phyloP scores from a whole-genome alignment of 1,140 invertebrate genomes.

The Zaprionus ghesquierei region DNA sequence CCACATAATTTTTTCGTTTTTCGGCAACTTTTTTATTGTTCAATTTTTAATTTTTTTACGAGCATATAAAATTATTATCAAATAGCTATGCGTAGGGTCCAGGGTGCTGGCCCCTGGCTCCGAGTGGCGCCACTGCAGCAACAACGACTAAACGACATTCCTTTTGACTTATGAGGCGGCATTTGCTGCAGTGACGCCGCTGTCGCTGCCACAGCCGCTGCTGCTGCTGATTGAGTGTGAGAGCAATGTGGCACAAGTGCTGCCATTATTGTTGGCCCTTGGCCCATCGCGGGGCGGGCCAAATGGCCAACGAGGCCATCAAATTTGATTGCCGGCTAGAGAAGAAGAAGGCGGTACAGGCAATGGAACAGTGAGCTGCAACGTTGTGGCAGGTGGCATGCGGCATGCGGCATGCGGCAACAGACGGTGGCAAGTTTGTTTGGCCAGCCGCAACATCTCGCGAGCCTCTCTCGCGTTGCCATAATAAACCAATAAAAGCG shows the following conservation, averaged over 20 bases:
- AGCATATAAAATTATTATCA: slow-evolving; percentile 74
- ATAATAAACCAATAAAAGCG: slow-evolving; percentile 78
- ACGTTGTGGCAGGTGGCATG: no score
- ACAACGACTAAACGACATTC: slow-evolving; percentile 57
- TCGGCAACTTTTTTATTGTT: slow-evolving; percentile 37
- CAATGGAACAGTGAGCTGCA: not conserved
- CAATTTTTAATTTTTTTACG: slow-evolving; percentile 75
- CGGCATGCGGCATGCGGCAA: slow-evolving; percentile 12
- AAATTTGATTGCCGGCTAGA: slow-evolving; percentile 67
- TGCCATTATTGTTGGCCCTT: slow-evolving; percentile 52
- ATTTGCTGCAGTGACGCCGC: slow-evolving; percentile 34
- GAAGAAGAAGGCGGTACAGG: slow-evolving; percentile 5
- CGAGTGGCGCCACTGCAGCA: slow-evolving; percentile 55
- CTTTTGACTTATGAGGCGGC: slow-evolving; percentile 68
- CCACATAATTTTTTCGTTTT: not conserved
- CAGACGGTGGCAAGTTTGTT: not conserved
- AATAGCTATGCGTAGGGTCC: slow-evolving; percentile 5
- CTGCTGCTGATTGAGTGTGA: slow-evolving; percentile 64
- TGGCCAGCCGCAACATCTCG: not conserved
- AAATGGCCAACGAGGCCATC: slow-evolving; percentile 64
- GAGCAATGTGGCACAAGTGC: slow-evolving; percentile 62
- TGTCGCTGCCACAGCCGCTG: slow-evolving; percentile 20
- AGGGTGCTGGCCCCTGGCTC: slow-evolving; percentile 30
- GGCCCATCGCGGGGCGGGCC: no score
- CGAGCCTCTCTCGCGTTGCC: slow-evolving; percentile 41